Base-by-base conservation (phyloP, 2,113 vertebrate species). In the Sardina pilchardus region DNA sequence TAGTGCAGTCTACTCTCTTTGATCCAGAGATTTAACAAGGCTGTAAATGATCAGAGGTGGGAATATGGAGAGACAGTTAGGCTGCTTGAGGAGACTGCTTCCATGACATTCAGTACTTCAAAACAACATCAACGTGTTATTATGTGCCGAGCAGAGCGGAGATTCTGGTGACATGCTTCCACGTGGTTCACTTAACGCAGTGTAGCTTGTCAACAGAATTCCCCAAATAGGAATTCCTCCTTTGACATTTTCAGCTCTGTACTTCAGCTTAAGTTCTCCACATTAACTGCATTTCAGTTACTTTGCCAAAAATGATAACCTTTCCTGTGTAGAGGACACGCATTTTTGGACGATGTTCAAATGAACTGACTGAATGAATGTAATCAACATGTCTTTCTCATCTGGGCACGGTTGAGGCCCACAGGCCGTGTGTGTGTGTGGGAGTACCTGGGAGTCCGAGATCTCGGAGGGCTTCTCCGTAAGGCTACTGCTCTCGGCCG, bases 391-490 rank as follows among this genome's bases (percentile, higher is more conserved):
- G 67, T 17, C 2, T 75, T 75, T 75, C 10, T 36, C 67, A 34
- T 36, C 30, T 16, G 10, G 12, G 30, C 5, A 30, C 36, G 67
- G 67, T 36, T 34, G 10, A 82, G 56, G 63, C 5, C 26, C 16
- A 36, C 21, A 53, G 87, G 83, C 81, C 85, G 85, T 36, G 34
- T 50, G 48, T 86, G 85, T 36, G 34, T 50, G 48, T 50, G 48
- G 48, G 48, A 16, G 92, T 92, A 99, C 98, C 98, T 99, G 97
- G 6, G 98, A 99, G 93, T 99, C 98, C 0, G 98, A 99, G 91
- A 99, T 94, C 92, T 99, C 98, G 0, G 98, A 99, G 85, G 98
- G 98, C 88, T 99, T 99, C 94, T 99, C 98, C 0, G 97, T 99
- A 87, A 99, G 95, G 89, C 98, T 99, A 95, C 98, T 97, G 96